Conservation (phyloP, 2,888 invertebrate genomes). For the Diaprepes abbreviatus region DNA sequence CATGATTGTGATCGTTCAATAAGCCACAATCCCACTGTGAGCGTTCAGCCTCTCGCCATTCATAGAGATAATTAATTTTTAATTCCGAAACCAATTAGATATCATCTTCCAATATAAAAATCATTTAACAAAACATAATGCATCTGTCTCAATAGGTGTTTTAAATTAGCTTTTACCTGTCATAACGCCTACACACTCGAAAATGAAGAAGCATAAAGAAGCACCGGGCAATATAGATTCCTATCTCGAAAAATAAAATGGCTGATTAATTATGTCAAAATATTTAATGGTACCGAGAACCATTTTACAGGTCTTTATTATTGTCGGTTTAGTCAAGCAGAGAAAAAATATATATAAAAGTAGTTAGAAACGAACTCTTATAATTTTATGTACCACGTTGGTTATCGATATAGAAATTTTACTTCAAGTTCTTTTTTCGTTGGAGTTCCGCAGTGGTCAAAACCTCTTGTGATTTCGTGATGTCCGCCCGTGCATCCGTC, state of each 20-base stretch:
- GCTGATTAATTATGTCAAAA: conserved; percentile 46
- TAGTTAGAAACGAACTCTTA: no score
- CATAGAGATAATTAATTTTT: conserved; percentile 14
- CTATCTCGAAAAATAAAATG: conserved; percentile 40
- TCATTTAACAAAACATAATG: conserved; percentile 41
- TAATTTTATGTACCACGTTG: no score
- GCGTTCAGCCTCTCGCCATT: neutral
- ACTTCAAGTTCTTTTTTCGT: no score
- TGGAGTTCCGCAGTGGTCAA: no score
- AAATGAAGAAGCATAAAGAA: conserved; percentile 32
- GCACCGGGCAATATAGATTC: conserved; percentile 35
- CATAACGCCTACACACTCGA: conserved; percentile 37
- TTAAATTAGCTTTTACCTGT: conserved; percentile 45
- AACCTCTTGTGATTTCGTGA: no score
- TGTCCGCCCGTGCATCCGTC: no score
- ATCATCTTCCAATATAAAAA: conserved; percentile 35
- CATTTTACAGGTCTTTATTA: no score
- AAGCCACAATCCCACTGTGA: no score
- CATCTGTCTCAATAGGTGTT: conserved; percentile 44
- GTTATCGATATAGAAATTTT: no score
- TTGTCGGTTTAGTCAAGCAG: no score
- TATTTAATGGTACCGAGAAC: conserved; percentile 12
- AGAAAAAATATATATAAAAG: neutral
- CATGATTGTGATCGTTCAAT: no score
- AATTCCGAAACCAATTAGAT: conserved; percentile 10